phyloP scores from a whole-genome alignment of 2,797 vertebrate genomes.

The Tokudaia muenninki region DNA sequence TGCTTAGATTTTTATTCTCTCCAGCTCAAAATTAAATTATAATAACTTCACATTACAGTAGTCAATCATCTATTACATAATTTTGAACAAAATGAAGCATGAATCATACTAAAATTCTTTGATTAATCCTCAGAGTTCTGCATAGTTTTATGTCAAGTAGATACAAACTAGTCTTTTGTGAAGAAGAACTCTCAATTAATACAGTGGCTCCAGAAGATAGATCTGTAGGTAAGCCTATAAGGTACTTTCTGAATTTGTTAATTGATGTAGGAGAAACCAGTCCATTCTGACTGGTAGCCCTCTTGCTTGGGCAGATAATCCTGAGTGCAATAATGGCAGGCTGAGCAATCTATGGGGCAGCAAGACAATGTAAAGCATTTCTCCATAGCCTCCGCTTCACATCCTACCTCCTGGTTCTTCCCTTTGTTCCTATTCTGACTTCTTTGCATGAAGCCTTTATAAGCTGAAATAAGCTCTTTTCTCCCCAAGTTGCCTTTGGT shows the following conservation, averaged over 20 bases:
- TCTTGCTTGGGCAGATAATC: background rate
- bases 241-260: background rate
- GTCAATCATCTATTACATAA: background rate
- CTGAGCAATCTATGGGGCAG: background rate
- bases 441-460: background rate
- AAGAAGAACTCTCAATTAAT: background rate
- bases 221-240: background rate
- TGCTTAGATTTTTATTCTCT: background rate
- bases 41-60: background rate
- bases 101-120: background rate
- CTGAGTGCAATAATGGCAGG: background rate
- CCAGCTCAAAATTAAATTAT: conserved; percentile 19
- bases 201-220: background rate
- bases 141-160: background rate
- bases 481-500: background rate
- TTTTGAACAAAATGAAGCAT: background rate
- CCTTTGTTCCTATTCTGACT: background rate
- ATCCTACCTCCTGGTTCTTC: background rate
- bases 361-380: background rate
- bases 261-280: background rate
- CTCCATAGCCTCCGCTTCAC: background rate
- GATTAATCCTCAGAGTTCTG: background rate
- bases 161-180: background rate
- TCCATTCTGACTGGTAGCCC: background rate
- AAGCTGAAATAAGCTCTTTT: background rate